A percentile compares a stretch with the other conserved stretches of the same genome.
Evolutionary conservation across 1,140 invertebrate genomes (phyloP).

Genomic region (Diprion similis): DNA sequence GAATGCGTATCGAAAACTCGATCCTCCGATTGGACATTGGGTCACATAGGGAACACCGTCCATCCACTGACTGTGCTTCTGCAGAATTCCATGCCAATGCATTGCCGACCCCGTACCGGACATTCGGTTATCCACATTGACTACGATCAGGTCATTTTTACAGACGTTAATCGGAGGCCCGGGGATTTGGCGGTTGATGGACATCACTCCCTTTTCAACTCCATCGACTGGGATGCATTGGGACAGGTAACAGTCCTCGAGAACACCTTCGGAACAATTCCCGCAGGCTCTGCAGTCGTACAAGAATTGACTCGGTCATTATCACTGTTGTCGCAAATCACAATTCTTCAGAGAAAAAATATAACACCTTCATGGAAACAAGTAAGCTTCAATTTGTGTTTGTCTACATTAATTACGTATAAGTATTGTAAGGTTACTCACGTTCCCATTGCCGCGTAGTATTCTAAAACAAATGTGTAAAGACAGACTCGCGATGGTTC

Average conservation of each 20-base stretch:
- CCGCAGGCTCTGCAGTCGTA: conserved; percentile 44
- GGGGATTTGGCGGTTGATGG: conserved; percentile 67
- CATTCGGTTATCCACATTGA: conserved; percentile 65
- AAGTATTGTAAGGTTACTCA: too few relatives aligned
- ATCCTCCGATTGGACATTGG: conserved; percentile 70
- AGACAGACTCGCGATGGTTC: neutral
- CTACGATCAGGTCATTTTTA: conserved; percentile 63
- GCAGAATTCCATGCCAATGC: conserved; percentile 65
- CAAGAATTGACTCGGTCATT: neutral
- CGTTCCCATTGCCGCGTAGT: too few relatives aligned
- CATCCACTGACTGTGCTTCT: conserved; percentile 62
- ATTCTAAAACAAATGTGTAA: neutral
- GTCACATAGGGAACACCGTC: conserved; percentile 76
- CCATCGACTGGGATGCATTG: conserved; percentile 68
- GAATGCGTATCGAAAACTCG: conserved; percentile 65
- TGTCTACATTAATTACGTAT: too few relatives aligned
- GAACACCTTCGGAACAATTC: conserved; percentile 36
- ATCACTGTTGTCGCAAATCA: too few relatives aligned
- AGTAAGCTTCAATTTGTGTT: too few relatives aligned
- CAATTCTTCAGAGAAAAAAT: too few relatives aligned
- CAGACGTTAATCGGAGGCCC: conserved; percentile 68
- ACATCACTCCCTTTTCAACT: conserved; percentile 56
- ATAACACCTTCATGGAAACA: too few relatives aligned
- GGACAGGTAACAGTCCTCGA: conserved; percentile 59
- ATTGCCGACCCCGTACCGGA: conserved; percentile 60